Evolutionary conservation across 2,888 invertebrate genomes (phyloP), one percentile per base, ranked within the genome.

Genomic region (Trichacis sp.): DNA sequence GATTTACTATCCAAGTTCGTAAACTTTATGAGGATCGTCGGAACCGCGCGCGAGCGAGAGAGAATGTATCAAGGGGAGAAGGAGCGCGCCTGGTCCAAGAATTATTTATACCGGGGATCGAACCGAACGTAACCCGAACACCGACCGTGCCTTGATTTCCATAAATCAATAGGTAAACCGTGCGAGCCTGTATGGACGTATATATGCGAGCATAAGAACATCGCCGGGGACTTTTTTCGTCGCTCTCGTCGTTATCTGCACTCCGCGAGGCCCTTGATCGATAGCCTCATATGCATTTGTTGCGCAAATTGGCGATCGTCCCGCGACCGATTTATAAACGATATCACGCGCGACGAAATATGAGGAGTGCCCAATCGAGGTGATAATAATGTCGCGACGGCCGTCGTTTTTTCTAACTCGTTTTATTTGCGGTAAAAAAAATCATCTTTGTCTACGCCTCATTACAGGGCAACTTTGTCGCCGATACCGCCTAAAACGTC

Each of bases 21-120:
- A 69, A 76, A 75, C 73, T 80, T 80, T 80, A 80, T 72, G 79
- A 74, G 79, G 77, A 80, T 77, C 77, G 74, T 54, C 59, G 58
- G 72, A 61, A 70, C 57, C 69, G 65, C 63, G 71, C 63, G 66
- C 65, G n/a, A n/a, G 63, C 54, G 56, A 33, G 43, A 36, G 30
- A 45, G 57, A 51, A n/a, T n/a, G n/a, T n/a, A n/a, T n/a, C n/a
- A 57, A 48, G 54, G 54, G 30, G 53, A 45, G 49, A 54, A 50
- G 40, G 58, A 55, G 49, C 33, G 59, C 68, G 58, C 54, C 54
- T 64, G 59, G 59, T 59, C 59, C 58, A 59, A 53, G 59, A 64
- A 63, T 63, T 63, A 63, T 63, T 63, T 63, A 63, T 63, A 63
- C 50, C 49, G 52, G 38, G 53, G 63, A 63, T 63, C 63, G 57